These are phyloP conservation scores for Archips xylosteana DNA, from an alignment of 2,888 invertebrate genomes.

Conservation along the genomic window DNA sequence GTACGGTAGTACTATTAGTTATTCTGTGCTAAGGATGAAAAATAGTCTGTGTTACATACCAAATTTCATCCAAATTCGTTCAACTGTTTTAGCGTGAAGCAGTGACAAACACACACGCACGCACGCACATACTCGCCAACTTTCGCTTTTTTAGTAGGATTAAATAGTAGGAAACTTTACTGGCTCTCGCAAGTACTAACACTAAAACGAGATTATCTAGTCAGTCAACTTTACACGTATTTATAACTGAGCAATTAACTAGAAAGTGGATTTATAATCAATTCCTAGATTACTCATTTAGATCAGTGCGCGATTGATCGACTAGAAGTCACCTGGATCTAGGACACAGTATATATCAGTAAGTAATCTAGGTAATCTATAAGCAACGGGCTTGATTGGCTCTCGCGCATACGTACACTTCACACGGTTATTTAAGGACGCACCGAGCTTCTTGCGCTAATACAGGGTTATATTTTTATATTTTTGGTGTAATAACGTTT, in stretches of 20 bases:
- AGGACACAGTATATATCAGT: not conserved
- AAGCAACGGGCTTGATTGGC: too few species aligned
- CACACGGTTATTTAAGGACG: too few species aligned
- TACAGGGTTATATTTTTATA: too few species aligned
- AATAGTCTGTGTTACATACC: too few species aligned
- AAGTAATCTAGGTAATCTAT: not conserved
- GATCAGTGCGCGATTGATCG: conserved; percentile 2
- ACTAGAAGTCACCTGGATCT: not conserved
- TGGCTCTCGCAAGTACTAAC: not conserved
- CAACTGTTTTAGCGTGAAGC: too few species aligned
- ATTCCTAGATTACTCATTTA: conserved; percentile 14
- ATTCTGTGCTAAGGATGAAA: too few species aligned
- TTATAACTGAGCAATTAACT: not conserved
- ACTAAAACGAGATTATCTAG: conserved; percentile 4
- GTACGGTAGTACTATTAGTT: too few species aligned
- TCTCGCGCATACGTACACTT: too few species aligned
- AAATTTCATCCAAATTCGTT: too few species aligned
- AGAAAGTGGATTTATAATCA: conserved; percentile 12
- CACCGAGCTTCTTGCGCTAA: too few species aligned
- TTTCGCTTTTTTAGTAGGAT: not conserved
- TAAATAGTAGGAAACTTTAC: not conserved
- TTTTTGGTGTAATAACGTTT: too few species aligned
- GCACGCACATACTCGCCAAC: too few species aligned
- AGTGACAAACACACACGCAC: not conserved
- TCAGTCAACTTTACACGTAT: not conserved